Evolutionary conservation across 2,797 vertebrate genomes (phyloP), one percentile per base, ranked within the genome.

Genomic region (Sparidentex hasta): DNA sequence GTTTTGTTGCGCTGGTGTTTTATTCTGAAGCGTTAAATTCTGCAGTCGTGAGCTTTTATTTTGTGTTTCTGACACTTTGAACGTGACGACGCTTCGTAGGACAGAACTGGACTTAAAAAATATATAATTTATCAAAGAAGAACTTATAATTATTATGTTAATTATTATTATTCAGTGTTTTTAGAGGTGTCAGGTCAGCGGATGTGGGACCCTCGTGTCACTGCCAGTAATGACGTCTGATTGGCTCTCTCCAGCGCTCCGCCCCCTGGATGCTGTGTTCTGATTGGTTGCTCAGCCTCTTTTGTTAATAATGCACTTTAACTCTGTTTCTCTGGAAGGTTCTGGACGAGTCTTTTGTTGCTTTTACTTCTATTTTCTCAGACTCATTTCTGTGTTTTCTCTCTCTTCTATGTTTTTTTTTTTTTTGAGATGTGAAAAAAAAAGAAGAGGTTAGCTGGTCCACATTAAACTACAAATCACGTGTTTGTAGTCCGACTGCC

Each of bases 271-370:
- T 21, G 54, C 73, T 59, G 59, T 46, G 41, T 73, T 84, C 13
- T 70, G 59, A 74, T 84, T 71, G 79, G 80, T 71, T 25, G 59
- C 61, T 65, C 43, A 0, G 71, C 44, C 58, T 74, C 16, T 50
- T 46, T 21, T 61, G 21, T 54, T 72, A 46, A 86, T 80, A 25
- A 25, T 25, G 88, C 86, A 90, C 88, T 90, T 90, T 86, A 88
- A 71, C 33, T 65, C n/a, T n/a, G 64, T 64, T 81, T 68, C 77
- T 83, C 20, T 83, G 81, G 57, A 82, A 72, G 58, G 38, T 74
- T 86, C 65, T 65, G 44, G 55, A 80, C 54, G 47, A 21, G 4
- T 72, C 41, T 67, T 1, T 17, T 51, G 11, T 23, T 18, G 13
- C 8, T 29, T 29, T 3, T 27, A 14, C 2, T 18, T 0, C 7